Base-by-base conservation (phyloP, 2,888 invertebrate genomes). In the Scelioninae gen. 1 region DNA sequence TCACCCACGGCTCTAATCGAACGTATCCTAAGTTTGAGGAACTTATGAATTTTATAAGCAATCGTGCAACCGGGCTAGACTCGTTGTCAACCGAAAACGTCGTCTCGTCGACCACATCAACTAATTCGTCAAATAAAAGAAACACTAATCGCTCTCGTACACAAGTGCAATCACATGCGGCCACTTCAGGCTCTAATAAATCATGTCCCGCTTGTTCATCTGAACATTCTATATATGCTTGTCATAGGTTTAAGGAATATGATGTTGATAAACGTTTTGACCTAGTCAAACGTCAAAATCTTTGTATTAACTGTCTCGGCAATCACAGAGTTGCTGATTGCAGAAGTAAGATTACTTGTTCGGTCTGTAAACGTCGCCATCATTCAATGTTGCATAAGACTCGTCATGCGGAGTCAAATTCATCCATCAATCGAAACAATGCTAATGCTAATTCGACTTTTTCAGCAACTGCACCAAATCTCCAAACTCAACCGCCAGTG, bases 91-190 rank as follows among this genome's bases (percentile, higher is more conserved):
- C 10, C n/a, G n/a, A 16, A 15, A 47, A 16, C 23, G 23, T 4
- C 4, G 23, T 23, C 23, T 23, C 23, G 23, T 23, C 23, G 23
- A 23, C 23, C 23, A 23, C 23, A 23, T 23, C 23, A 23, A 23
- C 23, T 23, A 23, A 23, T 23, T 23, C 23, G 23, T 23, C 23
- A 23, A 23, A 23, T 23, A 23, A 23, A 23, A 23, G 23, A 23
- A 23, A 2, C 4, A 23, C 4, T 16, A 23, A 23, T 23, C 23
- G 23, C 23, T 23, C 4, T 23, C 23, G 23, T 23, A 23, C 15
- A 40, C 56, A 56, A 56, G 56, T 56, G 10, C 56, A 56, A 16
- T 56, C 56, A 8, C 56, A 56, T 31, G 62, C 43, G n/a, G 31
- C 45, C n/a, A 45, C 4, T 0, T 8, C 45, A 7, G 10, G n/a